Evolutionary conservation across 2,888 invertebrate genomes (phyloP).

Genomic region (Balanococcus diminutus): DNA sequence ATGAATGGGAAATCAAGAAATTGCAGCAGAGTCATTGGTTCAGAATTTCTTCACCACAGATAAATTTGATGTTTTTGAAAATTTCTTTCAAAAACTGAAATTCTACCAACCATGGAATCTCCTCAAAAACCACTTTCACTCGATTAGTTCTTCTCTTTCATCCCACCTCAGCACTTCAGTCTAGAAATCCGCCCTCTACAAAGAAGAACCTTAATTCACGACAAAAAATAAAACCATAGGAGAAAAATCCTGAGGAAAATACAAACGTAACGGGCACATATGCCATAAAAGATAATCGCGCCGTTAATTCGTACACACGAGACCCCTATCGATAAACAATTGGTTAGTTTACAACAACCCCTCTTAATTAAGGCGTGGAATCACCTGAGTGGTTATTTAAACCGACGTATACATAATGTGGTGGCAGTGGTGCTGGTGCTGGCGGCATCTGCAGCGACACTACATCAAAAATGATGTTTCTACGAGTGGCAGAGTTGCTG

Average conservation of each 20-base stretch:
- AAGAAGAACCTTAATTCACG: too few species aligned
- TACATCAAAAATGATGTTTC: not conserved
- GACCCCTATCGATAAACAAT: slow-evolving; percentile 15
- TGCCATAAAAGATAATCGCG: not conserved
- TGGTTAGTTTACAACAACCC: slow-evolving; percentile 6
- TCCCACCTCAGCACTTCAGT: too few species aligned
- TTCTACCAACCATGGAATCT: too few species aligned
- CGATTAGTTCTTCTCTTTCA: too few species aligned
- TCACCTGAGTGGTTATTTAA: slow-evolving; percentile 18
- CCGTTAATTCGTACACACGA: not conserved
- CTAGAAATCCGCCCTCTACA: too few species aligned
- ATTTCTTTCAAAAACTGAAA: too few species aligned
- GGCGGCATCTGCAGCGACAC: not conserved
- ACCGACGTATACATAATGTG: not conserved
- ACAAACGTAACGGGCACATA: not conserved
- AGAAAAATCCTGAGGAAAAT: not conserved
- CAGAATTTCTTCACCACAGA: too few species aligned
- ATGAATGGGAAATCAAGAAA: too few species aligned
- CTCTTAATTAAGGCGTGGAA: slow-evolving; percentile 34
- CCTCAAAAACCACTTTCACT: too few species aligned
- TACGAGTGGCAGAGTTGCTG: not conserved
- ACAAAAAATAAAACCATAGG: not conserved
- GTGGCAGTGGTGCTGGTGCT: not conserved
- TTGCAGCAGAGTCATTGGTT: too few species aligned
- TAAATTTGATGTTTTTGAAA: too few species aligned